phyloP scores from a whole-genome alignment of 2,113 vertebrate genomes.

The Ptyas mucosa region DNA sequence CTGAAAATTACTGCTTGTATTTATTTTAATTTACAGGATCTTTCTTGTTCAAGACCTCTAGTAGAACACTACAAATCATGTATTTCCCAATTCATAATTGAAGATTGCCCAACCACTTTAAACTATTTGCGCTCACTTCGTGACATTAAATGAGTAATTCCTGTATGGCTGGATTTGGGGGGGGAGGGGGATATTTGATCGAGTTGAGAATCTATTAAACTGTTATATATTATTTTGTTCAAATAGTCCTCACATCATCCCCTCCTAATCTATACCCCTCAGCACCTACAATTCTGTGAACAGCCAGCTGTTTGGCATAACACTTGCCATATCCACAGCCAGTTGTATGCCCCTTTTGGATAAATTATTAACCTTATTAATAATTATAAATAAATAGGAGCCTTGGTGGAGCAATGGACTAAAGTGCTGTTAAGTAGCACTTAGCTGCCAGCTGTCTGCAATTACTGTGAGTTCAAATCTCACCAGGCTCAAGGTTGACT shows the following conservation, averaged over 20 bases:
- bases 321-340: slow-evolving; percentile 60
- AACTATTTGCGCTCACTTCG: not conserved
- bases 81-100: not conserved
- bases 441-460: no score
- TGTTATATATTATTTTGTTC: fast-evolving
- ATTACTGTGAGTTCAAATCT: no score
- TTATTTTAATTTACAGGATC: not conserved
- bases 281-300: slow-evolving; percentile 15
- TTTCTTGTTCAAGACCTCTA: not conserved
- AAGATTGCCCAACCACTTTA: not conserved
- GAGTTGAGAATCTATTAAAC: fast-evolving
- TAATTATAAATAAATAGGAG: no score
- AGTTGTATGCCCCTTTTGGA: slow-evolving; percentile 52
- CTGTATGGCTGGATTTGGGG: not conserved
- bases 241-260: not conserved
- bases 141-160: not conserved
- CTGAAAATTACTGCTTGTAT: not conserved
- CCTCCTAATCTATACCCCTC: slow-evolving; percentile 1
- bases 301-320: slow-evolving; percentile 55
- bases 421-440: no score
- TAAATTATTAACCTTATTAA: slow-evolving; percentile 67
- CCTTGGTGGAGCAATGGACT: no score
- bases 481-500: no score
- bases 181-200: not conserved
- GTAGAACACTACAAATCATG: not conserved